Conservation (phyloP, 2,113 vertebrate species). For the Callospermophilus lateralis region DNA sequence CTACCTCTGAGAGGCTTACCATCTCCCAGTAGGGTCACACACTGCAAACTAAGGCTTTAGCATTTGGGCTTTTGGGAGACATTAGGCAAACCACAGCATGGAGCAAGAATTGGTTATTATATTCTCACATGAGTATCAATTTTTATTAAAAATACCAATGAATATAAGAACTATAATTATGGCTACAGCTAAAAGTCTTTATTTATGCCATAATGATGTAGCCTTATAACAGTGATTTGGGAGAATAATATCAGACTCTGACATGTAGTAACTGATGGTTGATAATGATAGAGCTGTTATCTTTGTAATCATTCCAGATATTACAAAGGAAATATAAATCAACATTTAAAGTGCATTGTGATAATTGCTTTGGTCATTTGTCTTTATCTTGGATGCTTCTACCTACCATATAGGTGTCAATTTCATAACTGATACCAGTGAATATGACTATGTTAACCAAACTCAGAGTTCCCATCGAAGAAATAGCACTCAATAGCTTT, state of each 20-base stretch:
- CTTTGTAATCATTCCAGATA: slow-evolving; percentile 15
- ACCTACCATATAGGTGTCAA: not conserved
- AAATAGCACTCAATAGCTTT: not conserved
- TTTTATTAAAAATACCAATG: slow-evolving; percentile 48
- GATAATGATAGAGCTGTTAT: slow-evolving; percentile 54
- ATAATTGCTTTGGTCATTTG: not conserved
- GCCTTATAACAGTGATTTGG: slow-evolving; percentile 3
- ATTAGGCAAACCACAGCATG: not conserved
- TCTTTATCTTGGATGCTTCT: slow-evolving; percentile 15
- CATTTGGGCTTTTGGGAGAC: not conserved
- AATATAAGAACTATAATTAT: slow-evolving; percentile 50
- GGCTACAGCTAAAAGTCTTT: slow-evolving; percentile 33
- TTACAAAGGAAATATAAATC: slow-evolving; percentile 57
- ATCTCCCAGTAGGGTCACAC: not conserved
- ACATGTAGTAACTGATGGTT: slow-evolving; percentile 14
- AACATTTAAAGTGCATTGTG: not conserved
- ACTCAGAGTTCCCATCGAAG: not conserved
- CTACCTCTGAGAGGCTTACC: not conserved
- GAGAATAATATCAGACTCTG: slow-evolving; percentile 21
- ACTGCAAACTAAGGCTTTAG: not conserved
- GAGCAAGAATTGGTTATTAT: not conserved
- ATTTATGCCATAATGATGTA: not conserved
- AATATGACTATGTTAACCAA: not conserved
- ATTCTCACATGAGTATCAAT: slow-evolving; percentile 14
- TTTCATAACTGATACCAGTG: not conserved